Base-by-base conservation (phyloP, 2,888 invertebrate species). In the Zhuqinia jingwanae region DNA sequence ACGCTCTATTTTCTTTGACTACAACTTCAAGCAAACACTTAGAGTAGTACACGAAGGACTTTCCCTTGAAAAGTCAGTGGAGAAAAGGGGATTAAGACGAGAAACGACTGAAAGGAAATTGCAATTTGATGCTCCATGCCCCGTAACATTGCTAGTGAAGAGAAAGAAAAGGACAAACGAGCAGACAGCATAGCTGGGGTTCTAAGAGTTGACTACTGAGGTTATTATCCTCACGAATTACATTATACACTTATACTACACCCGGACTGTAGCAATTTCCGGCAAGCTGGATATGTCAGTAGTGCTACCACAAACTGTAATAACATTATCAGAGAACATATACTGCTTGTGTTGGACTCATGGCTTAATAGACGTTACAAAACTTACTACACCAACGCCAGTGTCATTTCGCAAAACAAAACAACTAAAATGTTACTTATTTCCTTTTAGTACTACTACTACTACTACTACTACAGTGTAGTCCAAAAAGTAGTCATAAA, bases 201-300 rank as follows among this genome's bases (percentile, higher is more conserved):
- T n/a, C n/a, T n/a, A n/a, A n/a, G n/a, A n/a, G n/a, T n/a, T n/a
- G n/a, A n/a, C n/a, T n/a, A 58, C 22, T 25, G 58, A 58, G 58
- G 58, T 58, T n/a, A 13, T 58, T 58, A 58, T 58, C 58, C 58
- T 11, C 58, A 0, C 22, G n/a, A 22, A 58, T 58, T 58, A 58
- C 58, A 50, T 15, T 50, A n/a, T 50, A 50, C 2, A n/a, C 50
- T 11, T 50, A 53, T 8, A 17, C n/a, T n/a, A n/a, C 5, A 11
- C 58, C 5, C 3, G 22, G 2, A n/a, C 3, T 2, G 3, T 25
- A 25, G 58, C 58, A 25, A 58, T 58, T 58, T 58, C 58, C 58
- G 58, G 58, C 58, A 58, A 58, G 58, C 25, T 58, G 58, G 58
- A 58, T 22, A 20, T n/a, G 53, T 20, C 53, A 53, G 17, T 6